Evolutionary conservation across 2,888 invertebrate species (phyloP).

Genomic region (Hartigia nigra): DNA sequence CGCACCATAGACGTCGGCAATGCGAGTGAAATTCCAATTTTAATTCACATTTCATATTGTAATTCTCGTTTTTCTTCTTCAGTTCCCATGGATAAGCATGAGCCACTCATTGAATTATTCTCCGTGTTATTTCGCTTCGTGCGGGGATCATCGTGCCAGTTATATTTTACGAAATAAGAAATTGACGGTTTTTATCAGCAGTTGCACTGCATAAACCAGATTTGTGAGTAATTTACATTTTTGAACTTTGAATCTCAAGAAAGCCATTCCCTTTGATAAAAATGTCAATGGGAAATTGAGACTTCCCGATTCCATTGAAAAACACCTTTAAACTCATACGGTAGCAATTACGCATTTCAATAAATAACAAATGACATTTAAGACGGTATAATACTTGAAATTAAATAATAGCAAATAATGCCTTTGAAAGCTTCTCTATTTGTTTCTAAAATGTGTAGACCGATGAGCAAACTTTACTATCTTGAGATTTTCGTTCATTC

Average conservation of each 20-base stretch:
- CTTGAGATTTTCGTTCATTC: not conserved
- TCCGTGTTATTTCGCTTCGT: not conserved
- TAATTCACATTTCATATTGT: not conserved
- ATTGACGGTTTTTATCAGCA: not conserved
- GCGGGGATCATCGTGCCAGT: not conserved
- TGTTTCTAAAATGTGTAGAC: not conserved
- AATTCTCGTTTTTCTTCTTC: not conserved
- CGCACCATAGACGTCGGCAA: not conserved
- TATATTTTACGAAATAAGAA: not conserved
- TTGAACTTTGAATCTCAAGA: not conserved
- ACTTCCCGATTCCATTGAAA: not conserved
- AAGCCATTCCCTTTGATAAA: not conserved
- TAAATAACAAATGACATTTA: not conserved
- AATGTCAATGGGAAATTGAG: not conserved
- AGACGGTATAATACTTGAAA: not conserved
- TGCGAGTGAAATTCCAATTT: not conserved
- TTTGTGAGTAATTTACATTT: not conserved
- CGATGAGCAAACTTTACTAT: not conserved
- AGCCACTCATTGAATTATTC: not conserved
- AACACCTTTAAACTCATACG: not conserved
- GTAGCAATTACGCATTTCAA: not conserved
- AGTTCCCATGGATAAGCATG: not conserved
- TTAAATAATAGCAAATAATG: not conserved
- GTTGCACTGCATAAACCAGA: not conserved
- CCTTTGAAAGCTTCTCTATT: not conserved